phyloP scores from a whole-genome alignment of 2,888 invertebrate species.

The Sarcophaga caerulescens region DNA sequence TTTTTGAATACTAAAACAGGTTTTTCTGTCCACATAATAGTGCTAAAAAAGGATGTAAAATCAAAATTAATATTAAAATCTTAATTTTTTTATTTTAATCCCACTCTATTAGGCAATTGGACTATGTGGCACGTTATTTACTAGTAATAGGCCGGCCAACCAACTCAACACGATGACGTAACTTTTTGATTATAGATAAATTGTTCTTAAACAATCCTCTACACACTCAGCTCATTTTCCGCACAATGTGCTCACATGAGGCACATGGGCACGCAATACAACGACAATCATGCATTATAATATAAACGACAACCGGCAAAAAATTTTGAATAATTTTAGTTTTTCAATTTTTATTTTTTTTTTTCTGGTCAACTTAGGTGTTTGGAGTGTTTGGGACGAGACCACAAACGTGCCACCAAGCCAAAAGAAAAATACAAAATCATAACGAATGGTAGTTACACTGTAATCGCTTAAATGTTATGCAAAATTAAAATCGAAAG shows the following conservation, averaged over 20 bases:
- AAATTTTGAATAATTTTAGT: background rate
- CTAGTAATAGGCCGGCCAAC: too few species aligned
- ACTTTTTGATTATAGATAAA: background rate
- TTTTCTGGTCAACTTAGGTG: background rate
- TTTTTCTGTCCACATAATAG: too few species aligned
- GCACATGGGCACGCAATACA: background rate
- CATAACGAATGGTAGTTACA: constrained; percentile 11
- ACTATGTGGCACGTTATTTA: too few species aligned
- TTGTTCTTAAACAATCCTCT: background rate
- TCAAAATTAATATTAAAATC: too few species aligned
- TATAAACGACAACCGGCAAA: constrained; percentile 28
- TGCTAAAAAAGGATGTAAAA: too few species aligned
- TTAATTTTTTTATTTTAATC: too few species aligned
- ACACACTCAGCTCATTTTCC: background rate
- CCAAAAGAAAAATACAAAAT: background rate
- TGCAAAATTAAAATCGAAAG: constrained; percentile 19
- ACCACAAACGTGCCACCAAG: background rate
- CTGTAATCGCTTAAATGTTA: constrained; percentile 43
- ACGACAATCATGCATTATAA: background rate
- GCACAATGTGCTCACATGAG: background rate
- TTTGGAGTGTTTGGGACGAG: too few species aligned
- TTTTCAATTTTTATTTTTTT: background rate
- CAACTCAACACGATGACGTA: background rate
- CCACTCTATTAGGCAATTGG: too few species aligned
- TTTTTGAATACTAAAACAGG: too few species aligned